Base-by-base conservation (phyloP, 2,888 invertebrate genomes). In the Ashinkailepas kermadecensis region DNA sequence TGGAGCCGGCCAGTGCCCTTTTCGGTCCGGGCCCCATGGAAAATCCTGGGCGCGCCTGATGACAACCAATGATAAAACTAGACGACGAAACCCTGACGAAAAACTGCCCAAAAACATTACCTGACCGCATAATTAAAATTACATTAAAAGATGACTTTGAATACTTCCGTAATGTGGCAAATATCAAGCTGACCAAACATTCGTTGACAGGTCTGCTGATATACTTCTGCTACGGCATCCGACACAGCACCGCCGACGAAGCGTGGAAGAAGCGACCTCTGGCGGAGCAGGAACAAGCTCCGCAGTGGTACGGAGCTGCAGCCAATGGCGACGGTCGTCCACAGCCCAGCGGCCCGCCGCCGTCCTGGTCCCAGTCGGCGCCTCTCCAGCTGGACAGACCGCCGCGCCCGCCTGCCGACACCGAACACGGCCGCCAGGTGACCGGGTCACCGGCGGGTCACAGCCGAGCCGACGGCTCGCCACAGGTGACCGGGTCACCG, bases 151-250 rank as follows among this genome's bases (percentile, higher is more conserved):
- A 39, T 39, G 39, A 39, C 39, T 4, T 39, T 3, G 39, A 39
- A 39, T 1, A 39, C 39, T 39, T 39, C 39, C 39, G 39, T 39
- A 4, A 39, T 39, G 39, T 39, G 39, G 39, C 39, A 39, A 39
- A 39, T 4, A 39, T 39, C 1, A 39, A 4, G 39, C 39, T 39
- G 39, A 39, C 78, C 58, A 9, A 13, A 84, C 79, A 84, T 58
- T 78, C 83, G 82, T 81, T 84, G 87, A 23, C 88, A 94, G 94
- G 94, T 81, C 89, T 95, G 87, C 88, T 94, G 57, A 91, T 95
- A 11, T 95, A 95, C 87, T 94, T 95, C 88, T 88, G 94, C 1
- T 95, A 95, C 87, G 95, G 95, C 9, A 94, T 95, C 83, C 93
- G 94, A 86, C 93, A 95, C 87, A 79, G 79, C 23, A 79, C 10